Base-by-base conservation (phyloP, 2,797 vertebrate species). In the Typhlichthys subterraneus region DNA sequence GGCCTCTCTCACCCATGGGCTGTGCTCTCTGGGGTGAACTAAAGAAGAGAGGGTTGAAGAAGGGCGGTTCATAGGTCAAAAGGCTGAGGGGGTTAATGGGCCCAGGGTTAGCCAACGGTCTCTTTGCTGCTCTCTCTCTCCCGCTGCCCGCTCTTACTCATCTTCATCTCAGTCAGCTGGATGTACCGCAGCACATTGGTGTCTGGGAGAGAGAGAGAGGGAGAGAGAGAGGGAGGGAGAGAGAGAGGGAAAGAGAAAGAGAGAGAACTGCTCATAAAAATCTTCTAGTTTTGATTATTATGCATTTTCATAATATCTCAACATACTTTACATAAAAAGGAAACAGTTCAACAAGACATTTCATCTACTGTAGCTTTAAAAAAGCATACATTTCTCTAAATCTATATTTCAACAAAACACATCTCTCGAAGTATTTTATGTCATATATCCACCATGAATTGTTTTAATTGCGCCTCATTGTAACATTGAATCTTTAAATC, bases 111-210 rank as follows among this genome's bases (percentile, higher is more conserved):
- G 79, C 92, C 93, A 64, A 92, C 57, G 62, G 90, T 89, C 65
- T 94, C 93, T 88, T 95, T 95, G 71, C 84, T 70, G 31, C 85
- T 90, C 75, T 95, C 94, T 73, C 91, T 82, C 65, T 94, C 92
- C 76, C 94, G 88, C 76, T 93, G 94, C 73, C 86, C 79, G 15
- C 88, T 91, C 72, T 95, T 95, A 75, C 86, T 95, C 90, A 96
- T 96, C 91, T 95, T 96, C 88, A 97, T 94, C 90, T 97, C 95
- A 8, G 96, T 97, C 88, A 97, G 92, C 90, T 97, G 96, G 87
- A 97, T 97, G 91, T 97, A 97, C 48, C 94, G 93, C 61, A 96
- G 91, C 70, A 97, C 95, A 4, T 97, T 97, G 87, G 95, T 97
- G 82, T 97, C 95, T 97, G 91, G 45, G 56, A 47, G 19, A 2